These are phyloP conservation scores for Agraylea sexmaculata DNA, from an alignment of 1,140 invertebrate genomes.

Conservation along the genomic window DNA sequence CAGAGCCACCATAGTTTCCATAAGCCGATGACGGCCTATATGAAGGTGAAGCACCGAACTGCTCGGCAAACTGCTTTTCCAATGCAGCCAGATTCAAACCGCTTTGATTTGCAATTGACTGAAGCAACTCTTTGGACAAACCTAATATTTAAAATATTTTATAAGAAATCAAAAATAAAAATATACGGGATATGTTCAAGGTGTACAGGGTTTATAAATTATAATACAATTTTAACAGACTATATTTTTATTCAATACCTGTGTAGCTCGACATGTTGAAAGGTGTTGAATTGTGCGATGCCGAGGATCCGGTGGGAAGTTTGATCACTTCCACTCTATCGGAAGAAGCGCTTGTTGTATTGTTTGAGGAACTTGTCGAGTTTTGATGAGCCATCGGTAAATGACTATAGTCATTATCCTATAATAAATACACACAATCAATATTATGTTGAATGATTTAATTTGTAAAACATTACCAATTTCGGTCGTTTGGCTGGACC, in stretches of 20 bases:
- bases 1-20: too few species aligned
- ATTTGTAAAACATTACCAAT: constrained; percentile 28
- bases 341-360: constrained; percentile 25
- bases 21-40: too few species aligned
- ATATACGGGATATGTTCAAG: too few species aligned
- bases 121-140: constrained; percentile 36
- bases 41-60: constrained; percentile 29
- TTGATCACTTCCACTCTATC: constrained; percentile 70
- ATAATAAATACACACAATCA: too few species aligned
- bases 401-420: constrained; percentile 17
- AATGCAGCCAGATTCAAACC: constrained; percentile 34
- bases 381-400: constrained; percentile 20
- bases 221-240: constrained; percentile 11
- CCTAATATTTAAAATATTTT: constrained; percentile 22
- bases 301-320: constrained; percentile 46
- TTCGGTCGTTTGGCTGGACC: constrained; percentile 44
- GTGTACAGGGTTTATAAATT: too few species aligned
- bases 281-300: constrained; percentile 29
- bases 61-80: constrained; percentile 34
- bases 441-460: neutral
- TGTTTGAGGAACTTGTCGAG: constrained; percentile 4
- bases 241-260: constrained; percentile 22
- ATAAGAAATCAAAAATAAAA: neutral
- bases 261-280: constrained; percentile 35
- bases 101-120: constrained; percentile 39